These are phyloP conservation scores for Zelleria hepariella DNA, from an alignment of 2,888 invertebrate genomes.

Conservation along the genomic window DNA sequence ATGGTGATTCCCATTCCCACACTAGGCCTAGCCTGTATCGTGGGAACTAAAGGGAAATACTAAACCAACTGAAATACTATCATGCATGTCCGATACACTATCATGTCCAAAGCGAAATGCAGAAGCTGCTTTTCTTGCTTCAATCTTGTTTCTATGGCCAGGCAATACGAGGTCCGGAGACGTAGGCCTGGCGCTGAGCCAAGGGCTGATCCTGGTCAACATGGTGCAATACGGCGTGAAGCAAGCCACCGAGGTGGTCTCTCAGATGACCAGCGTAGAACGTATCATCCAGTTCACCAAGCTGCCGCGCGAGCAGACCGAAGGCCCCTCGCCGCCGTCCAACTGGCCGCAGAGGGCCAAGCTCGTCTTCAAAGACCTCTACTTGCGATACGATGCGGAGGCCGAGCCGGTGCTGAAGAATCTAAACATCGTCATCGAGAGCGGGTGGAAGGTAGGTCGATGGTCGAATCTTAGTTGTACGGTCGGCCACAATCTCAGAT, in stretches of 20 bases:
- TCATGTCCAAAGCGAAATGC: no score
- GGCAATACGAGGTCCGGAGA: constrained; percentile 74
- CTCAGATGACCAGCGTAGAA: constrained; percentile 88
- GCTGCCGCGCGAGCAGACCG: constrained; percentile 78
- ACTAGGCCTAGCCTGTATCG: no score
- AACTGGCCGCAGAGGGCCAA: constrained; percentile 76
- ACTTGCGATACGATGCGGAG: constrained; percentile 74
- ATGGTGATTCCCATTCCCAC: no score
- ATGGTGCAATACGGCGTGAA: constrained; percentile 87
- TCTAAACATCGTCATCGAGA: constrained; percentile 73
- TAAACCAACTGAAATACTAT: no score
- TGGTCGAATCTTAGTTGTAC: not conserved
- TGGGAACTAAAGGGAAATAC: no score
- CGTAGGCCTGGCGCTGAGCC: constrained; percentile 81
- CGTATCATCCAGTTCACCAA: constrained; percentile 84
- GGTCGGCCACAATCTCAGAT: no score
- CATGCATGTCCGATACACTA: no score
- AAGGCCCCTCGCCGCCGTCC: constrained; percentile 70
- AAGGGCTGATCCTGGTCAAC: constrained; percentile 80
- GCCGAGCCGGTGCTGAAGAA: constrained; percentile 78
- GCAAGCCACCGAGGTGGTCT: constrained; percentile 82
- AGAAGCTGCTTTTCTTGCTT: not conserved
- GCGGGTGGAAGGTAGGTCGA: constrained; percentile 75
- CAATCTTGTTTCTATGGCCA: constrained; percentile 21
- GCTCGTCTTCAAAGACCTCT: constrained; percentile 73